Evolutionary conservation across 1,140 invertebrate species (phyloP), one percentile per base, ranked within the genome.

Genomic region (Drosophila bifasciata): DNA sequence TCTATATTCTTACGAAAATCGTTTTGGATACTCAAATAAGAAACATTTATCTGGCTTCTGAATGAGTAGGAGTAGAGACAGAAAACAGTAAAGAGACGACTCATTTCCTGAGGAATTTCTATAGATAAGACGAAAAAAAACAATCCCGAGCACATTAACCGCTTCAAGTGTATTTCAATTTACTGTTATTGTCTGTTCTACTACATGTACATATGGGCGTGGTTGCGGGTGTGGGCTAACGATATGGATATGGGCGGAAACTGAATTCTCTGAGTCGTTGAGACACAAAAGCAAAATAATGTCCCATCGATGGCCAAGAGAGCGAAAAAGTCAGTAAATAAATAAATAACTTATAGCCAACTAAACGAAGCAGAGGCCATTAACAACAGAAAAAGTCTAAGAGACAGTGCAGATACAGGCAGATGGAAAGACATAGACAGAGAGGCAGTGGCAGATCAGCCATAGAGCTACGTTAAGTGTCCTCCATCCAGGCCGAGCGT

Each of bases 341-440:
- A 80, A 80, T 86, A 85, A 85, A 86, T 75, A 88, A 75, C 77
- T 80, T 86, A 81, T 77, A 75, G 81, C 75, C 77, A 77, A 80
- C 81, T 66, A 79, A 79, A 72, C 49, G 40, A 56, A 40, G 61
- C 21, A 43, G n/a, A 36, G 59, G 60, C 79, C 75, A 84, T 84
- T 84, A 83, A 59, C 63, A 74, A 44, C 79, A 70, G 28, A 32
- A 36, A 9, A 16, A 1, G 39, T 36, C 46, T 39, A 48, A 32
- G 11, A 8, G 28, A 69, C n/a, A 41, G 44, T 39, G 51, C 56
- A 28, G 25, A 28, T 28, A 28, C 8, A 28, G 25, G 8, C 25
- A 28, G n/a, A 9, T 28, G 19, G 19, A 1, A n/a, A n/a, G n/a
- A n/a, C n/a, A n/a, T n/a, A n/a, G n/a, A 25, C 6, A 6, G 25